Evolutionary conservation across 2,113 vertebrate species (phyloP).

Genomic region (human (Homo sapiens)): GRCh38 chr2:81536501-81537000

Average conservation of each 20-base stretch:
- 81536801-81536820: too few relatives aligned
- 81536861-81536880: too few relatives aligned
- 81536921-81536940: too few relatives aligned
- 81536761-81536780: too few relatives aligned
- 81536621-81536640: not conserved
- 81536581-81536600: not conserved
- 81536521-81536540: not conserved
- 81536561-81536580: not conserved
- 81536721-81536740: not conserved
- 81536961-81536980: too few relatives aligned
- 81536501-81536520: not conserved
- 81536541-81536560: not conserved
- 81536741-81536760: not conserved
- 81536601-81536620: not conserved
- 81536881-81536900: too few relatives aligned
- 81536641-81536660: not conserved
- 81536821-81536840: too few relatives aligned
- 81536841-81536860: too few relatives aligned
- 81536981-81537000: too few relatives aligned
- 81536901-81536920: too few relatives aligned
- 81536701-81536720: not conserved
- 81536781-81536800: too few relatives aligned
- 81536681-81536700: not conserved
- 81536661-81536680: not conserved
- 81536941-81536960: accelerated